Base-by-base conservation (phyloP, 2,888 invertebrate genomes). In the Melinaea marsaeus region DNA sequence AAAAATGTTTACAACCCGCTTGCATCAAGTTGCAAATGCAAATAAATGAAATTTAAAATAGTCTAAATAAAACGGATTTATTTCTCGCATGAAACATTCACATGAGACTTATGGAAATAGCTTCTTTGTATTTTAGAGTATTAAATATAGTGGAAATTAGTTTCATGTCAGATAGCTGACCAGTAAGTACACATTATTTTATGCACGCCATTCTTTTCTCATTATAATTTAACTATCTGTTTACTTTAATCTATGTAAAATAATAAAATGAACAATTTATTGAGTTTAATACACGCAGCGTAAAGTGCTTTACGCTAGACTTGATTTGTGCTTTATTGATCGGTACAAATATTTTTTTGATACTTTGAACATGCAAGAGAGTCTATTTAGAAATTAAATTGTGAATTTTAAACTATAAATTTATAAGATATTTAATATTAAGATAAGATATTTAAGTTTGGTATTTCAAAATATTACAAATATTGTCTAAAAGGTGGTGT, bases 101-200 rank as follows among this genome's bases (percentile, higher is more conserved):
- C 82, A 77, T 81, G 86, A 88, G 89, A 88, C 88, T 89, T 90
- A 90, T 90, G 88, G 84, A 89, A 90, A 90, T 90, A 87, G 80
- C 88, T 89, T 85, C 87, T 90, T 90, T 90, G 87, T 89, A 85
- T 85, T 88, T 88, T 77, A 77, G 81, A 79, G 88, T 87, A 89
- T 90, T 90, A 90, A 90, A 88, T 88, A 89, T 88, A 88, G 90
- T 81, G 82, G 85, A 81, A 88, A 89, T 89, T 90, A 89, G 88
- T 90, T 86, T 83, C 85, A 81, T 86, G 89, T 88, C 88, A 88
- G 86, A 86, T 86, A 87, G 84, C 84, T 83, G 77, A 79, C 74
- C 75, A 71, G 76, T 76, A 77, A n/a, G 76, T 74, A 79, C 80
- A 77, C 82, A 80, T 79, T 79, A 84, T 86, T 87, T 85, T 85